phyloP scores from a whole-genome alignment of 2,113 vertebrate species.

The Arvicanthis niloticus region DNA sequence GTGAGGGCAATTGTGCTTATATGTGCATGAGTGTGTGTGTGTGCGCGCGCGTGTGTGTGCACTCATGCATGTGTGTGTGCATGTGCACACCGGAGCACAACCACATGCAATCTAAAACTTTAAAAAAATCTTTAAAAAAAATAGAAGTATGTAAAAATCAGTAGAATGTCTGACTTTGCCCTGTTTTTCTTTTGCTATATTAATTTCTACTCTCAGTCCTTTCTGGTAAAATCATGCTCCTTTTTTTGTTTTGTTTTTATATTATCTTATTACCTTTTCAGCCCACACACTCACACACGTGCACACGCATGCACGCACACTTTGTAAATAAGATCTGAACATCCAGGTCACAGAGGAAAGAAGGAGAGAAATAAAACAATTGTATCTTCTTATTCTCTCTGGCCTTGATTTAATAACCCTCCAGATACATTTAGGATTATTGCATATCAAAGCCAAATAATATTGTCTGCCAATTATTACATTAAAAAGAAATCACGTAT shows the following conservation, averaged over 20 bases:
- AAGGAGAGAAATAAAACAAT: slow-evolving; percentile 50
- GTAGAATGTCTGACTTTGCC: not conserved
- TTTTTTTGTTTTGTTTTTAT: not conserved
- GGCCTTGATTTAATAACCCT: slow-evolving; percentile 65
- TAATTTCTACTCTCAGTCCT: slow-evolving; percentile 27
- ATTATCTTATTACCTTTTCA: slow-evolving; percentile 20
- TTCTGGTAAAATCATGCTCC: slow-evolving; percentile 37
- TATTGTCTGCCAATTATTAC: slow-evolving; percentile 75
- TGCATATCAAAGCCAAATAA: slow-evolving; percentile 71
- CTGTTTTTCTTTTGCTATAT: not conserved
- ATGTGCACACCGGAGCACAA: too few relatives aligned
- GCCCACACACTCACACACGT: not conserved
- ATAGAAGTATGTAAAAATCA: slow-evolving; percentile 4
- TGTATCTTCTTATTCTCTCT: slow-evolving; percentile 41
- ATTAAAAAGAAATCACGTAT: slow-evolving; percentile 69
- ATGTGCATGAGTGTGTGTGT: too few relatives aligned
- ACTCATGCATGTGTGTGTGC: too few relatives aligned
- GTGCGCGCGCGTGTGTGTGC: too few relatives aligned
- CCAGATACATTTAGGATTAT: slow-evolving; percentile 67
- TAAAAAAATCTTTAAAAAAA: not conserved
- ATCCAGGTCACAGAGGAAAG: slow-evolving; percentile 43
- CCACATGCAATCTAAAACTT: not conserved
- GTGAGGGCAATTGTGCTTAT: too few relatives aligned
- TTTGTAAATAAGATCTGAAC: slow-evolving; percentile 61
- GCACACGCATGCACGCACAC: not conserved